Base-by-base conservation (phyloP, 37 sponge, comb jelly and placozoan genomes). In the Mnemiopsis leidyi region DNA sequence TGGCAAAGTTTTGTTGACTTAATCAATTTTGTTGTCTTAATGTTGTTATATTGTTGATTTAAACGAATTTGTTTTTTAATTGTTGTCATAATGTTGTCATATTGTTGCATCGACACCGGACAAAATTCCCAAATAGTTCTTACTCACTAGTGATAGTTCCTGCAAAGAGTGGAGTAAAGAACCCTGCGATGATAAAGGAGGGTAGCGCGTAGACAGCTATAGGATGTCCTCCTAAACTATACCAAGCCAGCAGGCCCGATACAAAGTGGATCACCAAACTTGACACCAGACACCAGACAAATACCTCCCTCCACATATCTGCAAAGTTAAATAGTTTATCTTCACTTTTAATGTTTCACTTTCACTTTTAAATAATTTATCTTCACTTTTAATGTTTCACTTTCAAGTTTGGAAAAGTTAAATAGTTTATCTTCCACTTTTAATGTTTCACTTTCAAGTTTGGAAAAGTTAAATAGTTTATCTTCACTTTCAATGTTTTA, bases 221-320 rank as follows among this genome's bases (percentile, higher is more conserved):
- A 61, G 90, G 90, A 33, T 85, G 90, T 24, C 90, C 90, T 23
- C 90, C 90, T 1, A 85, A 37, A 85, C 90, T 85, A 61, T 85
- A 85, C 90, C 90, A 85, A 23, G 90, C 90, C 1, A 85, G 90
- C 7, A 85, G 90, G 1, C 90, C 90, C 48, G 90, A 18, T n/a
- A 85, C 90, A 3, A 85, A 85, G 90, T 85, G 90, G 29, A 85
- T 85, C 0, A 85, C 48, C 0, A 85, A 61, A 33, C 48, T 39
- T 0, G 90, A 85, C 29, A 85, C 61, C 61, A 85, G 29, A 85
- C 90, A 85, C 90, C 90, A 85, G 29, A 85, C 61, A 26, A 85
- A 85, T 33, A 85, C 29, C 48, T 85, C 90, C 29, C 90, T 38
- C 90, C 90, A 85, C 90, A 85, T 85, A n/a, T 40, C 90, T 85